These are phyloP conservation scores for Eristalis arbustorum DNA, from an alignment of 2,888 invertebrate species.

Conservation along the genomic window DNA sequence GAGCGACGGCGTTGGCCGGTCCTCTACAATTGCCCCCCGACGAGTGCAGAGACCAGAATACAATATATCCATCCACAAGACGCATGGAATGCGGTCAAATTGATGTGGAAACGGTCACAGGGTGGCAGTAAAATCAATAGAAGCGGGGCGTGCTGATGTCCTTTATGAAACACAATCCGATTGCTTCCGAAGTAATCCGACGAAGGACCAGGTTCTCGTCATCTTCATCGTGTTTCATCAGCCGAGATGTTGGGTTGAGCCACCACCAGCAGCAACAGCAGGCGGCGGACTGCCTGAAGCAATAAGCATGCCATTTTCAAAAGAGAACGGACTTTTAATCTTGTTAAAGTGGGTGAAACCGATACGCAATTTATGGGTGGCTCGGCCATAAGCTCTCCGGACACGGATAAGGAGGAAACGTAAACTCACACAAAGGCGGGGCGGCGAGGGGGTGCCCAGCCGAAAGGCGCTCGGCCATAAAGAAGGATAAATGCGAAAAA, in stretches of 20 bases:
- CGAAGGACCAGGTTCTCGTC: conserved; percentile 1
- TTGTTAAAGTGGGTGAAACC: conserved; percentile 63
- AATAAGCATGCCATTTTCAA: conserved; percentile 40
- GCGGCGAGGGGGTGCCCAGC: conserved; percentile 7
- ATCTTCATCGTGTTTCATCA: conserved; percentile 31
- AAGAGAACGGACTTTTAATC: conserved; percentile 64
- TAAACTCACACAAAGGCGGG: conserved; percentile 1
- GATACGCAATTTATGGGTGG: conserved; percentile 65
- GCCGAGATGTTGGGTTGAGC: not conserved
- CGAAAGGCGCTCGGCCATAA: conserved; percentile 13
- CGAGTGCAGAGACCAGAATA: not conserved
- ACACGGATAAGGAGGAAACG: conserved; percentile 48
- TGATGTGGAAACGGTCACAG: conserved; percentile 9
- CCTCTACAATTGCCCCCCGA: not conserved
- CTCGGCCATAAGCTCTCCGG: conserved; percentile 38
- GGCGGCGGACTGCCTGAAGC: not conserved
- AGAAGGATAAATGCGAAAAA: conserved; percentile 21
- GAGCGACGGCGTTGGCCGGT: not conserved
- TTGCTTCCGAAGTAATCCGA: not conserved
- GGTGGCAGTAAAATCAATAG: conserved; percentile 34
- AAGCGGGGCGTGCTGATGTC: not conserved
- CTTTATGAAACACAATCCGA: not conserved
- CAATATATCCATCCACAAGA: not conserved
- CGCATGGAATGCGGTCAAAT: not conserved
- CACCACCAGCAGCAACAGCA: not conserved